Evolutionary conservation across 2,888 invertebrate species (phyloP), one percentile per base, ranked within the genome.

Genomic region (Deilephila elpenor): DNA sequence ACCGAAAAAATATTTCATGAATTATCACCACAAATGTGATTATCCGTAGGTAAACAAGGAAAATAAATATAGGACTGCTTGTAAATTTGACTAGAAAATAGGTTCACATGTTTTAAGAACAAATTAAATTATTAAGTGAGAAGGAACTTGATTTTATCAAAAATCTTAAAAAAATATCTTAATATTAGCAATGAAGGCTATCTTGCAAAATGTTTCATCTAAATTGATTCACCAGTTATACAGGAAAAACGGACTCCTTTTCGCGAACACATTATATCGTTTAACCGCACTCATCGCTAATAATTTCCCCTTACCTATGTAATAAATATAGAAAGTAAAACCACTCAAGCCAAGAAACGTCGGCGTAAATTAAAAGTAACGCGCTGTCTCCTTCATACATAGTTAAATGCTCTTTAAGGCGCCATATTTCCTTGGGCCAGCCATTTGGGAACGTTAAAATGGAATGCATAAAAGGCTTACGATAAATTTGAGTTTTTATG

Each of bases 281-380:
- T 71, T 34, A 56, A 71, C 70, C 59, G 53, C 56, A 61, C 62
- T 73, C 70, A 71, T 53, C 71, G 53, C 70, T 62, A 83, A 83
- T 83, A 85, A 88, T 85, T 84, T 85, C 75, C 79, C 77, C 82
- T 79, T 80, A 82, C 80, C 87, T 83, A 86, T 90, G 89, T 67
- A 67, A 67, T 67, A 90, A 89, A 88, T 89, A 90, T 87, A 86
- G 84, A 85, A 82, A 84, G 87, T 85, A 87, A 81, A 89, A 84
- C 86, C 88, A 88, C 91, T 88, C 84, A 84, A 88, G 88, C 86
- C 80, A 88, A 84, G 87, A 88, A 87, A 89, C 82, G 91, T 87
- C 88, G 83, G 83, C 84, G 88, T 91, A 93, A 93, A 93, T 94
- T 92, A 93, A 91, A 92, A 93, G 89, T 92, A 91, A 93, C 89